Base-by-base conservation (phyloP, 2,113 vertebrate genomes). In the Danionella cerebrum region DNA sequence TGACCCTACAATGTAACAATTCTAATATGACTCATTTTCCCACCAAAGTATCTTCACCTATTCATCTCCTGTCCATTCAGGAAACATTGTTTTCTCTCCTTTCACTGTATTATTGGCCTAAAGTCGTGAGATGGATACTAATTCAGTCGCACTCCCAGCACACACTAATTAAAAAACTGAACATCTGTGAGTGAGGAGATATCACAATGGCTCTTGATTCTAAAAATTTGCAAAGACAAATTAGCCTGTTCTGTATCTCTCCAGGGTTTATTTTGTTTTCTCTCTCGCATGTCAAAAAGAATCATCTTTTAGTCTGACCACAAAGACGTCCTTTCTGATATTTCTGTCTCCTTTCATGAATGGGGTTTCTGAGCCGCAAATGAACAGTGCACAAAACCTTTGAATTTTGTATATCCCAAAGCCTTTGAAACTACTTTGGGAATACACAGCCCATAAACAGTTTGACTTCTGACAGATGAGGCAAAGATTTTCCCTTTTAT, bases 101-200 rank as follows among this genome's bases (percentile, higher is more conserved):
- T 55, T 54, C 27, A 36, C 9, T 62, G 27, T 33, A 25, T 11
- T n/a, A 45, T 29, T 33, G 21, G 3, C 27, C 27, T 18, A 24
- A 58, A 29, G 53, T 57, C 24, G 52, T 45, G 27, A 47, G 13
- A 22, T 16, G 22, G 39, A 67, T 14, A 8, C 27, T 35, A 11
- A 48, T 16, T 24, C 13, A 24, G 3, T 2, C 25, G 7, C 16
- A 5, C 48, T 18, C 25, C 54, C 38, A 24, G 29, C 44, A n/a
- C 5, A 31, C 22, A 35, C 62, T 65, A 71, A 71, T 65, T 66
- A 71, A 42, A 71, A 48, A 14, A 50, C 53, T 22, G 14, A 50
- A 39, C 59, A 33, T 18, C 29, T 48, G 60, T 5, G 22, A 58
- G 58, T 48, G 44, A 48, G 2, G 3, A 51, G 38, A 44, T 39